These are phyloP conservation scores for Hyperoplus immaculatus DNA, from an alignment of 2,797 vertebrate genomes.

Conservation along the genomic window DNA sequence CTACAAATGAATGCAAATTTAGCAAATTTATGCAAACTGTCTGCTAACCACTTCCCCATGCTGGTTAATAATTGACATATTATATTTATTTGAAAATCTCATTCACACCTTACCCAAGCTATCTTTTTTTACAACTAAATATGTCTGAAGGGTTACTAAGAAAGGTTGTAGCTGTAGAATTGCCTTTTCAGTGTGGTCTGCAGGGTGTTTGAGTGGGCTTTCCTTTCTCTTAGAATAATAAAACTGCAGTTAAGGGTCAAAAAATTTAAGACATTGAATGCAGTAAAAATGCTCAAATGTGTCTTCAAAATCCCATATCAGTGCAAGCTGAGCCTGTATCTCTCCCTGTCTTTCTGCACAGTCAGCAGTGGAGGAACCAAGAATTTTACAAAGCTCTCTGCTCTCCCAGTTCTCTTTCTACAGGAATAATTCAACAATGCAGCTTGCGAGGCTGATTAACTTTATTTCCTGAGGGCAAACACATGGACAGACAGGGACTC, in stretches of 20 bases:
- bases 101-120: not conserved
- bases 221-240: conserved; percentile 1
- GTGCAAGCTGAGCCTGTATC: conserved; percentile 28
- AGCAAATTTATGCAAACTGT: not conserved
- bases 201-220: not conserved
- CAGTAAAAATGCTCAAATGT: conserved; percentile 27
- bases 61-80: no score
- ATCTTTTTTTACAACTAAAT: not conserved
- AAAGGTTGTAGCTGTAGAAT: not conserved
- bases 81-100: not conserved
- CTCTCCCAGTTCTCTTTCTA: conserved; percentile 27
- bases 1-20: not conserved
- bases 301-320: conserved; percentile 32
- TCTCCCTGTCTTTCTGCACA: conserved; percentile 32
- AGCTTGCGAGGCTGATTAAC: conserved; percentile 40
- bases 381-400: conserved; percentile 43
- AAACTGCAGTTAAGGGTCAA: conserved; percentile 23
- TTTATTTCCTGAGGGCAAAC: conserved; percentile 35
- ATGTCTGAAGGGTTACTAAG: not conserved
- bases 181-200: conserved; percentile 6
- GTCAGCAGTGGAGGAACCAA: conserved; percentile 40
- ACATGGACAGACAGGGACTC: conserved; percentile 31
- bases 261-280: conserved; percentile 19
- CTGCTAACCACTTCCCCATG: not conserved
- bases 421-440: conserved; percentile 53